Evolutionary conservation across 1,140 invertebrate species (phyloP), one percentile per base, ranked within the genome.

Genomic region (Drosophila baimaii): DNA sequence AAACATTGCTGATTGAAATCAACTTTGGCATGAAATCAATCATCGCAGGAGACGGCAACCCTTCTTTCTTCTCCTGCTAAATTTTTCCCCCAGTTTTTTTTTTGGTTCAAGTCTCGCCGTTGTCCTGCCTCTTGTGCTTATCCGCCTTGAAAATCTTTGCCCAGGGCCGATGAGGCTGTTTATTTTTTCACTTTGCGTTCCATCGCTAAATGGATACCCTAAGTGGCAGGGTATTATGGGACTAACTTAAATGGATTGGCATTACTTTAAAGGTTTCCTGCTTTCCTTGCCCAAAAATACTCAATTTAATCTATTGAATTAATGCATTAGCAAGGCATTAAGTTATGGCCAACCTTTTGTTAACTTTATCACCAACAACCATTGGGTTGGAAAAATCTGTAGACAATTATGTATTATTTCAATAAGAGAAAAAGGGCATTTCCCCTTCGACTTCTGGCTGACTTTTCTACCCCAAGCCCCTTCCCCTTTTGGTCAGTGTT

Each of bases 1-100:
- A 90, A 90, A 90, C 86, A 84, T 89, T 90, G 78, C 85, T 89
- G 89, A 90, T 90, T 90, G 89, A 90, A 90, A 90, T 90, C 89
- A 89, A 91, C 89, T 90, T 90, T 90, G 89, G 78, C 89, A 90
- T 90, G 89, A 90, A 90, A 90, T 90, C 89, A 90, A 90, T 90
- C 89, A 90, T 90, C 89, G 85, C 70, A 41, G 41, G 68, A 76
- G 83, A 83, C 79, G 84, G 63, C 83, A 57, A 57, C 77, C 56
- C 61, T 62, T 61, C 44, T 57, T 71, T 43, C 46, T 63, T 56
- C 49, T 73, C 58, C 57, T 46, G 47, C 37, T 31, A 21, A 15
- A 41, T 52, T 41, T 66, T 46, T 54, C 35, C 33, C 27, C 17
- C 39, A 57, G 29, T 61, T 70, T 71, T 49, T 35, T 61, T 70